Evolutionary conservation across 2,888 invertebrate species (phyloP), one percentile per base, ranked within the genome.

Genomic region (Meloe dianella): DNA sequence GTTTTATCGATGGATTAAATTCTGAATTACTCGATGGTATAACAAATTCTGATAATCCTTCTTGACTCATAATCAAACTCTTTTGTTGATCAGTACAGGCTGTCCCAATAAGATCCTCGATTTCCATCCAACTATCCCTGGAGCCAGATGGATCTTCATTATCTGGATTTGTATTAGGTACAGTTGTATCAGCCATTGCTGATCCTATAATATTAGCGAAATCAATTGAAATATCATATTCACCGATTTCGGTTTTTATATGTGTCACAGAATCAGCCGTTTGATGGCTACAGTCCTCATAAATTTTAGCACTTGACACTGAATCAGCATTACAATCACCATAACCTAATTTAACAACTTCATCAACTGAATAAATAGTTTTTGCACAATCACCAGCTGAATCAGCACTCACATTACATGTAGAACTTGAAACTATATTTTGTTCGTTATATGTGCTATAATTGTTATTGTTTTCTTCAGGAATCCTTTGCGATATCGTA

Each of bases 151-250:
- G 90, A 62, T 92, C 92, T 72, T 92, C 92, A 32, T 84, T 84
- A 30, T 85, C 85, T 68, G 88, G 86, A 22, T 89, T 88, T 65
- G 87, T 87, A 73, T 88, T 89, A n/a, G 92, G 91, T 41, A 93
- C 93, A 0, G 95, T 95, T 10, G 94, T 94, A 78, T 94, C 95
- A 1, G 94, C 95, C 75, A 95, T 94, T 65, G 95, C 94, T 2
- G 93, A 94, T 1, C 95, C 94, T 70, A 95, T 94, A 65, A 94
- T 92, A 20, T 93, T 93, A 0, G 94, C 94, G 69, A 95, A 91
- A 77, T 94, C 94, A 10, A 90, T 90, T 64, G 89, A 89, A 79
- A 92, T 91, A 76, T 92, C 92, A 78, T 91, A 89, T 63, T 84
- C 82, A 38, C 77, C 75, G 82, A 89, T 87, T 74, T 88, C 89